Base-by-base conservation (phyloP, 2,797 vertebrate species). In the Typhlichthys eigenmanni region DNA sequence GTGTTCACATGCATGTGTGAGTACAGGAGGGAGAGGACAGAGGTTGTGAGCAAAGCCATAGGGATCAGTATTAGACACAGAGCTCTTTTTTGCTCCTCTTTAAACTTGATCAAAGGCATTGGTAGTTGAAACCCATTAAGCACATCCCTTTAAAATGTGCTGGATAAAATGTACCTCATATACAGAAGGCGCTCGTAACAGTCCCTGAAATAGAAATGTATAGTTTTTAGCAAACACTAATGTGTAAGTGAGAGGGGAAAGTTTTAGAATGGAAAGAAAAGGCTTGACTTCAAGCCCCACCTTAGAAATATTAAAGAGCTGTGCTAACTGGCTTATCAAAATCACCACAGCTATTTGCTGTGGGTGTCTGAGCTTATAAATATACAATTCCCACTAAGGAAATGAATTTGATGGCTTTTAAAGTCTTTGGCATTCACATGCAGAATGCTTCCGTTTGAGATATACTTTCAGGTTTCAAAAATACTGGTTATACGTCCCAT, bases 61-160 rank as follows among this genome's bases (percentile, higher is more conserved):
- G 87, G 85, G 89, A 91, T 91, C 82, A 88, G 81, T 88, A 88
- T 92, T 92, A 88, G 89, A 89, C 89, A 88, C 88, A 92, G 82
- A 90, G 86, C 85, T 87, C 87, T 68, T 88, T 88, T 91, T 90
- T 89, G 87, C 89, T 90, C 82, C 86, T 91, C 88, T 92, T 91
- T 91, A 92, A 90, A 91, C 79, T 91, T 92, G 90, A 92, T 92
- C 90, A 93, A 92, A 93, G 88, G 81, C 87, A 88, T 83, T 68
- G 82, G 87, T 87, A 89, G 87, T 91, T 91, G 89, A 92, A 92
- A 88, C 88, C 87, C 86, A 91, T 93, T 92, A 90, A 89, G 84
- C 79, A 90, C 83, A 80, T 88, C 86, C 68, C 71, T 84, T 80
- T 86, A 71, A 81, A 89, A 88, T 79, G 82, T 85, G 85, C 72